phyloP scores from a whole-genome alignment of 2,888 invertebrate genomes.

The Sclerodermus sp. region DNA sequence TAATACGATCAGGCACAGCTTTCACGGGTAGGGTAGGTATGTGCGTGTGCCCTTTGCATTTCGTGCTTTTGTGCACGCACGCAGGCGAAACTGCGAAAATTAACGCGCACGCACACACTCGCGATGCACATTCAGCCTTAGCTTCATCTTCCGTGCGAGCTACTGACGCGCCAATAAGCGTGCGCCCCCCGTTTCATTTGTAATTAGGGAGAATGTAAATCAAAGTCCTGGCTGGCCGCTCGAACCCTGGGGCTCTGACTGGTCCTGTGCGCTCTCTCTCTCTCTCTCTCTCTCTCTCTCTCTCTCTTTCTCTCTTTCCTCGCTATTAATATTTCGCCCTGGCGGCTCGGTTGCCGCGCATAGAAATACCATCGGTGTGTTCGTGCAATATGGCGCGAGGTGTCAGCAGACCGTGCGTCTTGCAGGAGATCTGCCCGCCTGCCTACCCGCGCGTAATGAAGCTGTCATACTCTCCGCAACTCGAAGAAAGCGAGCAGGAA shows the following conservation, averaged over 20 bases:
- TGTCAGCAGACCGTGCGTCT: neutral
- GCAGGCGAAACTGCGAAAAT: too few relatives aligned
- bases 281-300: constrained; percentile 34
- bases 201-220: constrained; percentile 55
- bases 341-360: too few relatives aligned
- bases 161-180: constrained; percentile 51
- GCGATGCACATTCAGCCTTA: constrained; percentile 13
- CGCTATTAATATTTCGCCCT: too few relatives aligned
- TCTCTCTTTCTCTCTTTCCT: constrained; percentile 20
- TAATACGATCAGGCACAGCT: too few relatives aligned
- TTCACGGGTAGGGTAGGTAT: too few relatives aligned
- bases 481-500: constrained; percentile 5
- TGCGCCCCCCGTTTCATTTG: constrained; percentile 46
- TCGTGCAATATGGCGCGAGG: too few relatives aligned
- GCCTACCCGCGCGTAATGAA: too few relatives aligned
- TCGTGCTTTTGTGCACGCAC: too few relatives aligned
- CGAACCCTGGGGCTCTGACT: too few relatives aligned
- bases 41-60: too few relatives aligned
- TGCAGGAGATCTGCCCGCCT: neutral
- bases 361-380: too few relatives aligned
- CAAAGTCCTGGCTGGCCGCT: constrained; percentile 36
- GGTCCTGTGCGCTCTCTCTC: constrained; percentile 19
- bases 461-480: too few relatives aligned
- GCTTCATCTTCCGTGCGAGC: constrained; percentile 42
- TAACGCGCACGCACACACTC: constrained; percentile 4